Percentiles rank a stretch among this genome's conserved stretches.
phyloP scores from a whole-genome alignment of 2,113 vertebrate genomes.

The Merops nubicus region DNA sequence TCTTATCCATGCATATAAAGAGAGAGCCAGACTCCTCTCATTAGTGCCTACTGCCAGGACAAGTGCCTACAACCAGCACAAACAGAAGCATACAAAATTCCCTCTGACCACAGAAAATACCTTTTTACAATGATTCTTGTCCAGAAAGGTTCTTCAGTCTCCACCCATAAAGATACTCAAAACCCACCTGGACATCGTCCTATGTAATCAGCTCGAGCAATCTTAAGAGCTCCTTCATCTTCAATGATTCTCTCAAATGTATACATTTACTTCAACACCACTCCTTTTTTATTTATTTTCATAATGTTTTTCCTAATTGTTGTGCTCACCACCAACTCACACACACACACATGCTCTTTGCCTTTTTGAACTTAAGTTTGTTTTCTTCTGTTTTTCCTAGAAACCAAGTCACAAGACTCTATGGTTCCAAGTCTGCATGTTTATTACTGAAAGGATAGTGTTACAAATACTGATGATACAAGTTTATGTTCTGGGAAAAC shows the following conservation, averaged over 20 bases:
- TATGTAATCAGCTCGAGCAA: neutral
- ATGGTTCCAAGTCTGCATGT: neutral
- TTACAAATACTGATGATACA: neutral
- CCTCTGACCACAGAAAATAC: neutral
- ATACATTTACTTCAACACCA: neutral
- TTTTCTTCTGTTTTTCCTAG: neutral
- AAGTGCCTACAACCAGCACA: neutral
- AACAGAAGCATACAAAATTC: neutral
- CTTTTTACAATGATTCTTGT: neutral
- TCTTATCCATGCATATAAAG: neutral
- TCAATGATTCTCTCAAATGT: neutral
- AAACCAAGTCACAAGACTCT: constrained; percentile 7
- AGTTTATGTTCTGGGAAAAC: neutral
- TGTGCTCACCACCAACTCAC: neutral
- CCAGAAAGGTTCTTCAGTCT: neutral
- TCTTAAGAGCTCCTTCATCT: neutral
- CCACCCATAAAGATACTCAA: neutral
- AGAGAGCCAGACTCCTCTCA: neutral
- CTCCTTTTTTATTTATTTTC: neutral
- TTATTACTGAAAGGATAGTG: neutral
- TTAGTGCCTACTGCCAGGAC: neutral
- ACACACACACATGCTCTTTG: too few relatives aligned
- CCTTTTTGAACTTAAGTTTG: neutral
- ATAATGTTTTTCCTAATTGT: neutral
- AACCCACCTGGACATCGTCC: neutral